Evolutionary conservation across 2,113 vertebrate species (phyloP).

Genomic region (Aptenodytes forsteri): DNA sequence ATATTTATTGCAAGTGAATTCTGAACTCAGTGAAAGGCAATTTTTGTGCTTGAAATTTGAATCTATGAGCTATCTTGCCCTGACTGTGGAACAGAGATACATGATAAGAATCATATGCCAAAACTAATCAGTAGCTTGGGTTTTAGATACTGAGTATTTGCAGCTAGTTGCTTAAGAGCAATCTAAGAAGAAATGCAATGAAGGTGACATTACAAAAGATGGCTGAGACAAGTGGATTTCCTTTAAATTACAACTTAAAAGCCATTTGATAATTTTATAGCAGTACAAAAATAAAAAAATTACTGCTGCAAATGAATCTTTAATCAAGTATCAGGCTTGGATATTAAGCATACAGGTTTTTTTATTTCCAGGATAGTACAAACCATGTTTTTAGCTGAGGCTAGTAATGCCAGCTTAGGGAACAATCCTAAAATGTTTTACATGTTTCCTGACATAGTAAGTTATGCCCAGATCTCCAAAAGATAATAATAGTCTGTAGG

Average conservation of each 20-base stretch:
- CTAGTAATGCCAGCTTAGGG: background rate
- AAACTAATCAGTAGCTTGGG: background rate
- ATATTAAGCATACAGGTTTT: background rate
- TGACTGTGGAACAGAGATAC: background rate
- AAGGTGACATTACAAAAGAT: background rate
- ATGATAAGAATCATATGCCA: background rate
- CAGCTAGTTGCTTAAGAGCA: background rate
- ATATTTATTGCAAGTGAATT: background rate
- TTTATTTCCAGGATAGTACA: background rate
- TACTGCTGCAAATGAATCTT: background rate
- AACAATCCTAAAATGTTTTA: background rate
- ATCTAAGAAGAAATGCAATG: background rate
- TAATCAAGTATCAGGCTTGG: background rate
- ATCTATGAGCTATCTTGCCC: background rate
- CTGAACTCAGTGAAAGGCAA: background rate
- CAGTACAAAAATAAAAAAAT: background rate
- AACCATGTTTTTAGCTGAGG: background rate
- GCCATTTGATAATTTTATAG: background rate
- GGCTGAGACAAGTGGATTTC: background rate
- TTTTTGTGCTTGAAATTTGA: background rate
- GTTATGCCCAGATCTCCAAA: background rate
- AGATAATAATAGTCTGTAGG: background rate
- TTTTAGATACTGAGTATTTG: background rate
- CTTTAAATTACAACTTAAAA: background rate
- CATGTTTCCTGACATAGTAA: background rate